phyloP scores from a whole-genome alignment of 2,888 invertebrate genomes.

The Morinoia aosen region DNA sequence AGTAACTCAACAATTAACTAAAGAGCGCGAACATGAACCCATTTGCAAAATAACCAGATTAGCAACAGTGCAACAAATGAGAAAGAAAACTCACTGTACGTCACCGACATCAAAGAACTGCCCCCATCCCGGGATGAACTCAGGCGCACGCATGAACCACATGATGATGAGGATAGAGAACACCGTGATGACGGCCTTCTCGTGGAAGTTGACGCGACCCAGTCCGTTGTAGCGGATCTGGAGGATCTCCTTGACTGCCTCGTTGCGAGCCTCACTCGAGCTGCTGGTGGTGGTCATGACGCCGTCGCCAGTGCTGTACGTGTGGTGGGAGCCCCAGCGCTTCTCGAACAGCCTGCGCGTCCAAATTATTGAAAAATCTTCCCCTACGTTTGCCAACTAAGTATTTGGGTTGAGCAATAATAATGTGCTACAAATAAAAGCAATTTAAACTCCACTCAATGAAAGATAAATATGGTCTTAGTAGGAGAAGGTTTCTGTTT shows the following conservation, averaged over 20 bases:
- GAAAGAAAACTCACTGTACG: constrained; percentile 1
- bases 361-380: neutral
- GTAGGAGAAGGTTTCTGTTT: neutral
- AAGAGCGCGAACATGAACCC: too few relatives aligned
- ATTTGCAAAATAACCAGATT: too few relatives aligned
- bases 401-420: neutral
- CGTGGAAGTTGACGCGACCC: constrained; percentile 85
- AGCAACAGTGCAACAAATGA: neutral
- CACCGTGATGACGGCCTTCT: constrained; percentile 75
- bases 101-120: constrained; percentile 53
- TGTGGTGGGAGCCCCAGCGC: constrained; percentile 15
- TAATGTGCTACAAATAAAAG: neutral
- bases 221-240: constrained; percentile 80
- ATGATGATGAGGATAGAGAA: constrained; percentile 85
- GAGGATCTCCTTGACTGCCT: constrained; percentile 78
- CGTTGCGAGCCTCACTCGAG: constrained; percentile 83
- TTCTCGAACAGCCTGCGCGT: neutral
- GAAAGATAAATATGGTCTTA: neutral
- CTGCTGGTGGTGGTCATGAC: neutral
- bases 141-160: constrained; percentile 91
- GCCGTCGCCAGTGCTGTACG: constrained; percentile 44
- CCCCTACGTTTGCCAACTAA: neutral
- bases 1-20: too few relatives aligned
- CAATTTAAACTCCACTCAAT: neutral
- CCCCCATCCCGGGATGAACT: constrained; percentile 87